Evolutionary conservation across 37 sponge, comb jelly and placozoan species (phyloP), one percentile per base, ranked within the genome.

Genomic region (Spongia lamella): DNA sequence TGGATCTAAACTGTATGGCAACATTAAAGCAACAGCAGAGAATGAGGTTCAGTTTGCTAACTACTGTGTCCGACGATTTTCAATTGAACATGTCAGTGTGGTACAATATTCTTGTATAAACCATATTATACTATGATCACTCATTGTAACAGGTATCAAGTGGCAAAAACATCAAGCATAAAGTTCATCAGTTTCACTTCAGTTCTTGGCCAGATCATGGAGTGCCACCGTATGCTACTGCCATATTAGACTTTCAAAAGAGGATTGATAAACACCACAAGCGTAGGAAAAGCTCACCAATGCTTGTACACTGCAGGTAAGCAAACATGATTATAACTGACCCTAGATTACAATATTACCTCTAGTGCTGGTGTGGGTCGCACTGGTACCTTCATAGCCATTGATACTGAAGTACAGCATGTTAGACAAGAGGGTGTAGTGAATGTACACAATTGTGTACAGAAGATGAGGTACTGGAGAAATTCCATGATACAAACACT

Each of bases 121-220:
- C 24, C 32, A 27, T 32, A 11, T 27, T 13, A 5, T 59, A 9
- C 5, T 13, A 43, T 43, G 47, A 13, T n/a, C n/a, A n/a, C n/a
- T n/a, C n/a, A 9, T 43, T 5, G 9, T 31, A 59, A 13, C 11
- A 59, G 32, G 11, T 32, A 13, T 32, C 9, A 27, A 27, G 9
- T 59, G 30, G 32, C 61, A 59, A 9, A 59, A 43, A 9, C 9
- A 43, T 43, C 47, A 43, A 43, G 9, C 9, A 32, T 9, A 59
- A 59, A 11, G 78, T 77, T 11, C 61, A 50, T 26, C 84, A 83
- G 70, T 77, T 83, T 68, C 84, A 83, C 39, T 83, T 78, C 50
- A 83, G 69, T 25, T 51, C 53, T 7, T 83, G 84, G 84, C 84
- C 84, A 32, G 84, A 83, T 36, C 77, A 79, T 50, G 84, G 84